phyloP scores from a whole-genome alignment of 2,888 invertebrate genomes.

The Empis stercorea region DNA sequence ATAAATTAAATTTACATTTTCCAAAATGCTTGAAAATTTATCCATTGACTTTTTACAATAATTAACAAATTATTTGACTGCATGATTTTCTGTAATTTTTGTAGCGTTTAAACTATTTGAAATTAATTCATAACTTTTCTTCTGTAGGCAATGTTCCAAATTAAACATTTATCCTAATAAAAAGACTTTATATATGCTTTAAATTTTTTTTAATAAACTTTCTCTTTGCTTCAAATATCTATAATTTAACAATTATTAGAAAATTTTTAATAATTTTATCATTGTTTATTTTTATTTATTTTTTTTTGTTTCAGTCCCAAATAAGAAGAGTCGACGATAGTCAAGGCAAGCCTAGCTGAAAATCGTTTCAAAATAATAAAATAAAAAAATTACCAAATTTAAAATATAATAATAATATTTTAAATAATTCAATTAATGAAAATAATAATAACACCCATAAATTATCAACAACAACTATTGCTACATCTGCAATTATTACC shows the following conservation, averaged over 20 bases:
- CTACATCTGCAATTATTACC: slow-evolving; percentile 3
- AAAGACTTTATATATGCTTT: no score
- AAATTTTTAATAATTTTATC: no score
- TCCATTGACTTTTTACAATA: no score
- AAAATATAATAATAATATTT: background rate
- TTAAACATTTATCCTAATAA: no score
- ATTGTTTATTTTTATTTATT: background rate
- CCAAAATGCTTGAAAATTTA: no score
- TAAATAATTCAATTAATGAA: background rate
- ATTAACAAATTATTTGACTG: background rate
- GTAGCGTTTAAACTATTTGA: background rate
- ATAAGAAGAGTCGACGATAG: slow-evolving; percentile 35
- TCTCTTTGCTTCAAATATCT: background rate
- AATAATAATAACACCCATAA: slow-evolving; percentile 5
- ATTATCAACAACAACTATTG: slow-evolving; percentile 10
- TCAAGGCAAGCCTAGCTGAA: slow-evolving; percentile 36
- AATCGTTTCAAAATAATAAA: slow-evolving; percentile 21
- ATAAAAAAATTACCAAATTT: background rate
- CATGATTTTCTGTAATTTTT: background rate
- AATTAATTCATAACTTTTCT: background rate
- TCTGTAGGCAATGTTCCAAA: no score
- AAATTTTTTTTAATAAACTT: no score
- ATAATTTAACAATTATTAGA: background rate
- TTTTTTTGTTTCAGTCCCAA: slow-evolving; percentile 27
- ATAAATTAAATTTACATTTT: no score